These are phyloP conservation scores for Tenrec ecaudatus DNA, from an alignment of 2,113 vertebrate species.

Conservation along the genomic window DNA sequence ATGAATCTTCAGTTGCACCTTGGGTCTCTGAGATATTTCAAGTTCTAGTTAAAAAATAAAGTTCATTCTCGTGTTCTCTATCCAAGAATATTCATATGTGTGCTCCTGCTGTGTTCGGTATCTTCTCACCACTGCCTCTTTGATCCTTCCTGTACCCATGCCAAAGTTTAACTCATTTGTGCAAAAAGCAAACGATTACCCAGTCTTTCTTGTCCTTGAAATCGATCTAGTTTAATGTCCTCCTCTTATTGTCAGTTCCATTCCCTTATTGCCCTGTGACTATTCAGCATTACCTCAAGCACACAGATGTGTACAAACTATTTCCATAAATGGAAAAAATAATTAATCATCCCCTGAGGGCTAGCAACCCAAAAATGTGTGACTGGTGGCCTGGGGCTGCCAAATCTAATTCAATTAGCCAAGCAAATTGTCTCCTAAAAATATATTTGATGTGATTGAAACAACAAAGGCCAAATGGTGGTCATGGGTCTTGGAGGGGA, in stretches of 20 bases:
- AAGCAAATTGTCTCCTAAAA: constrained; percentile 23
- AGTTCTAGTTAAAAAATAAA: not conserved
- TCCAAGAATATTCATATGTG: not conserved
- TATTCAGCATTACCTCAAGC: not conserved
- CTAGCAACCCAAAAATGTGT: not conserved
- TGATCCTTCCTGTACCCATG: not conserved
- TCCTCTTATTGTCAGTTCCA: not conserved
- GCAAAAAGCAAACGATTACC: not conserved
- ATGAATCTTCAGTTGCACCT: not conserved
- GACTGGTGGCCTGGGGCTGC: not conserved
- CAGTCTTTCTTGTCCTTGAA: not conserved
- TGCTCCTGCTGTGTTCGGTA: not conserved
- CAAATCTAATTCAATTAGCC: constrained; percentile 38
- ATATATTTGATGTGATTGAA: constrained; percentile 18
- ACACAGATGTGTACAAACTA: not conserved
- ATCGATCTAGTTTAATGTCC: not conserved
- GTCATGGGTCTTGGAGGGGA: not conserved
- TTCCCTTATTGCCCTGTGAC: not conserved
- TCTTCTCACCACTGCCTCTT: not conserved
- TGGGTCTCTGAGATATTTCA: not conserved
- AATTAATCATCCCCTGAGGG: not conserved
- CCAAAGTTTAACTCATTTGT: not conserved
- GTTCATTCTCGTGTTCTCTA: not conserved
- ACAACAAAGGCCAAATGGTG: not conserved
- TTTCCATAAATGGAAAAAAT: constrained; percentile 43